A percentile compares a stretch with the other conserved stretches of the same genome.
These are phyloP conservation scores for Athetis lepigone DNA, from an alignment of 2,888 invertebrate species.

Conservation along the genomic window DNA sequence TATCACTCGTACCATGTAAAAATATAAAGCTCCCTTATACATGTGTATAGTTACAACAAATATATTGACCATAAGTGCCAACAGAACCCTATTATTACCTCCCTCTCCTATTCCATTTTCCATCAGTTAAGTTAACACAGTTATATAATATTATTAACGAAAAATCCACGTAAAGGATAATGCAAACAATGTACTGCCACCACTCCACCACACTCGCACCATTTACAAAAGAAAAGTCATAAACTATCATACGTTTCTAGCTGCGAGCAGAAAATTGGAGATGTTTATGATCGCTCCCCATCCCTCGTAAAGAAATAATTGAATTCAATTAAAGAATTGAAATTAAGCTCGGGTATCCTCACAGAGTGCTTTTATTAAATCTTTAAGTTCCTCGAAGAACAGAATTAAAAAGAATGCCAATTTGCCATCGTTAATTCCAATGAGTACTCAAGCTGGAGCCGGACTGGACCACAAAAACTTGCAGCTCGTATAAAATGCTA, in stretches of 20 bases:
- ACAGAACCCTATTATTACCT: no score
- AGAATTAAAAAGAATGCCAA: constrained; percentile 50
- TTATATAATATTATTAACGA: no score
- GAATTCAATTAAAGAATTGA: no score
- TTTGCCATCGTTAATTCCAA: constrained; percentile 52
- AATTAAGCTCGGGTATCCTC: constrained; percentile 30
- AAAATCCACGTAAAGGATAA: no score
- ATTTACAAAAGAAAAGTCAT: constrained; percentile 5
- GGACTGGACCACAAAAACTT: constrained; percentile 50
- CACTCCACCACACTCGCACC: no score
- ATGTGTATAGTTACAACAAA: no score
- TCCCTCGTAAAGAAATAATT: constrained; percentile 20
- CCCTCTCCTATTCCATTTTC: no score
- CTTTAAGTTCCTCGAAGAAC: constrained; percentile 33
- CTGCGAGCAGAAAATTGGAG: constrained; percentile 9
- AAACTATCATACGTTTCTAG: constrained; percentile 1
- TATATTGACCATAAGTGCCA: no score
- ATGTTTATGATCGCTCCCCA: background rate
- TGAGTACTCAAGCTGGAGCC: constrained; percentile 32
- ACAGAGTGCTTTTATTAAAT: constrained; percentile 39
- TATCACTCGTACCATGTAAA: no score
- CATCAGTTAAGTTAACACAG: no score
- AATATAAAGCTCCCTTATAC: no score
- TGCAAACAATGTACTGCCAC: no score
- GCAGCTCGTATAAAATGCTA: constrained; percentile 54